phyloP scores from a whole-genome alignment of 2,113 vertebrate genomes.

The Eulemur macaco region DNA sequence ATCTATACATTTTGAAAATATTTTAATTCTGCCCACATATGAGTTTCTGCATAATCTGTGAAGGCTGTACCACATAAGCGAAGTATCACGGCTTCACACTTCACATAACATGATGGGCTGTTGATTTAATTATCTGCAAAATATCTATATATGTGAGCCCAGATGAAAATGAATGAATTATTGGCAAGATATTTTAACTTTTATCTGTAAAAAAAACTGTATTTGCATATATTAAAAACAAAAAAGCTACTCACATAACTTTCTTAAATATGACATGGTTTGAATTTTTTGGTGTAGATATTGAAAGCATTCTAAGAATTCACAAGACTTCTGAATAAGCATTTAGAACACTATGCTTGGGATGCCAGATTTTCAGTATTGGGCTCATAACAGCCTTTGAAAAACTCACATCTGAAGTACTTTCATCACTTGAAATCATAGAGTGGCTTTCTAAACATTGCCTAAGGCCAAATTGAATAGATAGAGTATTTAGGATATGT shows the following conservation, averaged over 20 bases:
- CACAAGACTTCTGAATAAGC: not conserved
- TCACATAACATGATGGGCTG: not conserved
- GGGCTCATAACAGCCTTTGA: not conserved
- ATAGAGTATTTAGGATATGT: not conserved
- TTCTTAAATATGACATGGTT: not conserved
- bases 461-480: not conserved
- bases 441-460: not conserved
- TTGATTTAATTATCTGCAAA: not conserved
- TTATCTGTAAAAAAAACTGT: not conserved
- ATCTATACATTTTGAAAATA: not conserved
- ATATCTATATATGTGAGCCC: not conserved
- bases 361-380: not conserved
- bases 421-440: not conserved
- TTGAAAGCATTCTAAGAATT: slow-evolving; percentile 19
- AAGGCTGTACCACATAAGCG: not conserved
- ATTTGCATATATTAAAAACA: not conserved
- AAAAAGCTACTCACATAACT: not conserved
- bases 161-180: not conserved
- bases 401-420: not conserved
- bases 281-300: not conserved
- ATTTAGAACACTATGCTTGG: not conserved
- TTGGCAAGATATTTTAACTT: not conserved
- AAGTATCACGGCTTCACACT: not conserved
- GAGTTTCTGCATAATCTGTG: not conserved
- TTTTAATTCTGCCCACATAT: not conserved